These are phyloP conservation scores for Agonopterix subpropinquella DNA, from an alignment of 2,888 invertebrate species.

Conservation along the genomic window DNA sequence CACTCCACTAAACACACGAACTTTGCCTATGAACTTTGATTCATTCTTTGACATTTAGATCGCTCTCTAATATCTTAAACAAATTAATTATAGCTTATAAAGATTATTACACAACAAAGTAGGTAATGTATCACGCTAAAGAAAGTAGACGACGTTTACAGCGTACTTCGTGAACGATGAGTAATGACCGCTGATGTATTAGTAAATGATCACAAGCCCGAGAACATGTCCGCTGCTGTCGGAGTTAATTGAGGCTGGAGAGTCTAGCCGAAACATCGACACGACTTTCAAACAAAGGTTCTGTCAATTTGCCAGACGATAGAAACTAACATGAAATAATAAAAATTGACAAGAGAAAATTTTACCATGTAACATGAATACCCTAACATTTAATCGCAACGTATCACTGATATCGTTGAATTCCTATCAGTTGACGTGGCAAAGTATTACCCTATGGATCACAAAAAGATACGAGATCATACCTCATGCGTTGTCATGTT, in stretches of 20 bases:
- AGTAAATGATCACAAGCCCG: constrained; percentile 53
- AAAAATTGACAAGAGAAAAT: constrained; percentile 45
- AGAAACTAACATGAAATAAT: constrained; percentile 35
- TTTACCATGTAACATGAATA: constrained; percentile 28
- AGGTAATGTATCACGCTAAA: constrained; percentile 41
- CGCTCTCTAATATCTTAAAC: constrained; percentile 27
- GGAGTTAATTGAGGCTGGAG: constrained; percentile 59
- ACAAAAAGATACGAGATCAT: too few relatives aligned
- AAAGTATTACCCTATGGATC: neutral
- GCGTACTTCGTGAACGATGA: constrained; percentile 47
- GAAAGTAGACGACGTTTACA: constrained; percentile 56
- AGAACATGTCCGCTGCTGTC: constrained; percentile 50
- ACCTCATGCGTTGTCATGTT: too few relatives aligned
- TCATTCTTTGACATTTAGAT: constrained; percentile 28
- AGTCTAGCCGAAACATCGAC: constrained; percentile 46
- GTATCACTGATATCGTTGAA: constrained; percentile 18
- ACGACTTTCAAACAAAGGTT: constrained; percentile 52
- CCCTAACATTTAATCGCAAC: constrained; percentile 24
- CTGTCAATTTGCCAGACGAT: constrained; percentile 43
- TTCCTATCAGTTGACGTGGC: constrained; percentile 20
- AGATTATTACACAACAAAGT: constrained; percentile 33
- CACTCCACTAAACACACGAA: constrained; percentile 15
- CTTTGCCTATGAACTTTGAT: constrained; percentile 4
- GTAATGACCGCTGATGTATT: constrained; percentile 54
- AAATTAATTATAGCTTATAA: constrained; percentile 39